Conservation (phyloP, 2,113 vertebrate genomes). For the Pangasianodon hypophthalmus region DNA sequence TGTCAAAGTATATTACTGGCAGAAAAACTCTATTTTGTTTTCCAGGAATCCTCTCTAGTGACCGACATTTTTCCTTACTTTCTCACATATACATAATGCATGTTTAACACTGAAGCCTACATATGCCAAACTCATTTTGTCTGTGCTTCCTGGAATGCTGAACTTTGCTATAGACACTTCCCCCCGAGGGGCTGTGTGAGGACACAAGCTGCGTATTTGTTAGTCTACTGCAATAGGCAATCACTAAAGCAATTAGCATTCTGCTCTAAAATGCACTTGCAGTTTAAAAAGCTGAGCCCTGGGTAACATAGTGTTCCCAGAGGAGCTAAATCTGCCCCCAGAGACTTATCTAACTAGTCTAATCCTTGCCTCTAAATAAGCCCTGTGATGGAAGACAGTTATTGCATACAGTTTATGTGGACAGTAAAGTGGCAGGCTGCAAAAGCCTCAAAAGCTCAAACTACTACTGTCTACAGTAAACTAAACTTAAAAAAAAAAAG, state of each 20-base stretch:
- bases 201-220: conserved; percentile 54
- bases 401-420: conserved; percentile 73
- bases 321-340: conserved; percentile 61
- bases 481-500: not conserved
- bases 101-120: not conserved
- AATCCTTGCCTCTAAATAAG: conserved; percentile 71
- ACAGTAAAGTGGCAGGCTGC: conserved; percentile 59
- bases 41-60: not conserved
- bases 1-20: not conserved
- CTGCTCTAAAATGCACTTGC: conserved; percentile 45
- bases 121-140: conserved; percentile 17
- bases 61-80: not conserved
- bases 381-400: conserved; percentile 65
- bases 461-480: conserved; percentile 31
- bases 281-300: conserved; percentile 46
- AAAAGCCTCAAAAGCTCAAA: conserved; percentile 16
- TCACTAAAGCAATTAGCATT: conserved; percentile 57
- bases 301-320: conserved; percentile 51
- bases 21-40: not conserved
- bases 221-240: conserved; percentile 61
- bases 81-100: not conserved
- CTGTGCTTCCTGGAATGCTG: not conserved
- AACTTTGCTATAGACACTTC: conserved; percentile 10
- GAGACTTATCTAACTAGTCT: conserved; percentile 64
- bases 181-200: conserved; percentile 48